Base-by-base conservation (phyloP, 2,888 invertebrate genomes). In the Alentia gelatinosa region DNA sequence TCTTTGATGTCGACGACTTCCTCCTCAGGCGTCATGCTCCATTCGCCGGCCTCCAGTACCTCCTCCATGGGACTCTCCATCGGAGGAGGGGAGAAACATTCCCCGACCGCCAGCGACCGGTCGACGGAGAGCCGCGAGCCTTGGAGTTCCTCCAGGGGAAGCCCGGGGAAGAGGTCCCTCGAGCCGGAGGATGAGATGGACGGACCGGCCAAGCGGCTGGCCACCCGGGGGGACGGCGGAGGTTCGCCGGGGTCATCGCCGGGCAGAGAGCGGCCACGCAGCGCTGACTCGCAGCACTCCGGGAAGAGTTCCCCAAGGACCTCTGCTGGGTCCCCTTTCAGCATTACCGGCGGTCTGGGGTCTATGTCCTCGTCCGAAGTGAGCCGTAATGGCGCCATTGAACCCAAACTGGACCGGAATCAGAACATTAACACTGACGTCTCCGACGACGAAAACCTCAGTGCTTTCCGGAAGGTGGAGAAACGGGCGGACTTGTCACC, bases 381-480 rank as follows among this genome's bases (percentile, higher is more conserved):
- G n/a, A 30, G 15, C 15, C 42, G 1, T 15, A 42, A 42, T 12
- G 86, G 42, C n/a, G 47, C 9, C 26, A 15, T 79, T 33, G 83
- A 39, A 23, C 83, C 75, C 7, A 83, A 90, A 79, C 37, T 83
- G 33, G 90, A 90, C 83, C 42, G 74, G 50, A 90, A 90, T 56
- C 90, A 90, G 50, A 90, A 83, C 50, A 35, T 83, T 7, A 40
- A 47, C 79, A 35, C 40, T 39, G 79, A 79, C 40, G 1, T 86
- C 1, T 47, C 50, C 1, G 74, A 83, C 50, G 91, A 90, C 30
- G 91, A 86, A 19, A 86, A 63, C 39, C 42, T 39, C 3, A 95
- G 95, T 93, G 95, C 95, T 26, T 95, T 95, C 91, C 92, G 94
- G 90, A 95, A 95, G 92, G 95, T 95, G 26, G 94, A 94, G 33